phyloP scores from a whole-genome alignment of 2,888 invertebrate genomes.

The Pterostichus madidus region DNA sequence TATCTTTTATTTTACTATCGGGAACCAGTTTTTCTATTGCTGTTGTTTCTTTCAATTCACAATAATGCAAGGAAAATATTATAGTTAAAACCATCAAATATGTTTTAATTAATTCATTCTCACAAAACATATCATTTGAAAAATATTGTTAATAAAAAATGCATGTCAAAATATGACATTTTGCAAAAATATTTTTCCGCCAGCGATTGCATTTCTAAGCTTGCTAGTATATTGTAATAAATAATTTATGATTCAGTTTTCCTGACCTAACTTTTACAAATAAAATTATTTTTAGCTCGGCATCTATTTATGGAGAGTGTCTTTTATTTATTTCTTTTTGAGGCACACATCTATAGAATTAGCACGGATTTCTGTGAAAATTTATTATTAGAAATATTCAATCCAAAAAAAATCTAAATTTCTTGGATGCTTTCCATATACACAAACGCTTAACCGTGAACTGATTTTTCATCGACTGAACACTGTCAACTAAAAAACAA shows the following conservation, averaged over 20 bases:
- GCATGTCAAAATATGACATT: constrained; percentile 32
- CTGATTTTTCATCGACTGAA: constrained; percentile 48
- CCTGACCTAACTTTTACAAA: constrained; percentile 32
- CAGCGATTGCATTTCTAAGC: background rate
- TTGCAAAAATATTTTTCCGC: background rate
- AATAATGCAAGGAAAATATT: background rate
- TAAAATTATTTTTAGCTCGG: constrained; percentile 36
- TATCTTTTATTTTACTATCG: background rate
- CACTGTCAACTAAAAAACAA: constrained; percentile 21
- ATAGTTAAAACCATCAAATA: constrained; percentile 28
- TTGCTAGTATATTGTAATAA: background rate
- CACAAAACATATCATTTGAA: constrained; percentile 27
- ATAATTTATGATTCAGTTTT: constrained; percentile 19
- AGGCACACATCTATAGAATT: constrained; percentile 51
- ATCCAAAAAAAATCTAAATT: constrained; percentile 45
- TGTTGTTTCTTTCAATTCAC: constrained; percentile 18
- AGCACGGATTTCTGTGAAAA: constrained; percentile 22
- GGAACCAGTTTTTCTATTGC: background rate
- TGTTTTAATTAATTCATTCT: constrained; percentile 19
- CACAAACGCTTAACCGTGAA: constrained; percentile 54
- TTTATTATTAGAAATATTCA: constrained; percentile 42
- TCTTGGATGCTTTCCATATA: constrained; percentile 50
- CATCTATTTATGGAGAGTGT: constrained; percentile 21
- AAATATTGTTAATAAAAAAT: constrained; percentile 14
- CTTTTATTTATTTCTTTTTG: constrained; percentile 43